Evolutionary conservation across 2,888 invertebrate species (phyloP).

Genomic region (Ariolimax columbianus): DNA sequence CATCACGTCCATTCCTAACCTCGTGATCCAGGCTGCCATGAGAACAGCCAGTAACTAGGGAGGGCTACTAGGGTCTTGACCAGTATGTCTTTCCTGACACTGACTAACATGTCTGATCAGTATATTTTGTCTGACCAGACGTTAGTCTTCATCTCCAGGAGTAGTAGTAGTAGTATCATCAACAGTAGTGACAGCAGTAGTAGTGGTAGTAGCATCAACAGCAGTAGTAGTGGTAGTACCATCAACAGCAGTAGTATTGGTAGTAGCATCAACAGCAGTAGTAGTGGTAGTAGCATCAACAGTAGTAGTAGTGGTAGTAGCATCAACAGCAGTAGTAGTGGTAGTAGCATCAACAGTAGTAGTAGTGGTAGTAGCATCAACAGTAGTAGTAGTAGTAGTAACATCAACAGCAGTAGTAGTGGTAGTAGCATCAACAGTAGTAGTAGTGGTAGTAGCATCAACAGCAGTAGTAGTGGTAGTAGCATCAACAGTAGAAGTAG

Average conservation of each 20-base stretch:
- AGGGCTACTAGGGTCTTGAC: no score
- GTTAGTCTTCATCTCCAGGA: no score
- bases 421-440: conserved; percentile 46
- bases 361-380: conserved; percentile 16
- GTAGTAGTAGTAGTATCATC: conserved; percentile 46
- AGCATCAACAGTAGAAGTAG: not conserved
- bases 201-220: conserved; percentile 51
- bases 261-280: conserved; percentile 48
- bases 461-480: conserved; percentile 32
- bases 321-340: conserved; percentile 13
- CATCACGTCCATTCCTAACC: no score
- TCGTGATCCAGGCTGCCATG: no score
- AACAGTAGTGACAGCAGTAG: conserved; percentile 48
- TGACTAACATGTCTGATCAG: no score
- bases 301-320: conserved; percentile 41
- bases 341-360: not conserved
- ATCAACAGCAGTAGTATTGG: conserved; percentile 45
- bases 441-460: conserved; percentile 46
- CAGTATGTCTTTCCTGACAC: no score
- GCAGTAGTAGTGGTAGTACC: conserved; percentile 43
- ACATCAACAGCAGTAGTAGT: conserved; percentile 48
- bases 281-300: conserved; percentile 48
- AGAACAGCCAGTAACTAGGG: no score
- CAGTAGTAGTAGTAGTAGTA: conserved; percentile 40
- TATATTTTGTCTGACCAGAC: no score